phyloP scores from a whole-genome alignment of 2,888 invertebrate species.

The Yponomeuta evonymella region DNA sequence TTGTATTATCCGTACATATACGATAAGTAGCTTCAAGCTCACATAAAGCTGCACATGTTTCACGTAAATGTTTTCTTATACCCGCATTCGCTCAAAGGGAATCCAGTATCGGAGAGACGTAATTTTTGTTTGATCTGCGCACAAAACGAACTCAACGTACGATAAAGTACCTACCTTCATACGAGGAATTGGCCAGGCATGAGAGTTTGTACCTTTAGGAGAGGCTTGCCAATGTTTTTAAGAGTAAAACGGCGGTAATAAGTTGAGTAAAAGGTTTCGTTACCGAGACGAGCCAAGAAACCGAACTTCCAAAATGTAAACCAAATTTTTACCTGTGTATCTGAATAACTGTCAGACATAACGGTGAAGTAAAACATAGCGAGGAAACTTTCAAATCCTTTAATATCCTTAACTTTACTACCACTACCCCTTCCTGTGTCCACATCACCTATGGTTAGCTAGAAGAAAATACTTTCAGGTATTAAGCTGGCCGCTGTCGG shows the following conservation, averaged over 20 bases:
- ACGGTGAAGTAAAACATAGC: too few relatives aligned
- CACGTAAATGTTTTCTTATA: conserved; percentile 8
- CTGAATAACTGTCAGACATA: too few relatives aligned
- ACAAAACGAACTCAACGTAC: conserved; percentile 14
- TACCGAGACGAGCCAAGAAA: background rate
- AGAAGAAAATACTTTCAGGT: too few relatives aligned
- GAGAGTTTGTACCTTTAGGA: background rate
- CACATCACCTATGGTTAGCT: too few relatives aligned
- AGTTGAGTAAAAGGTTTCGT: background rate
- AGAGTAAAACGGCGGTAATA: background rate
- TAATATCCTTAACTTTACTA: too few relatives aligned
- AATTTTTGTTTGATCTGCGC: conserved; percentile 19
- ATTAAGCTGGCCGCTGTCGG: too few relatives aligned
- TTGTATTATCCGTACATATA: too few relatives aligned
- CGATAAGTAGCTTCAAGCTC: background rate
- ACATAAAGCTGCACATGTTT: background rate
- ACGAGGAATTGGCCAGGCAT: conserved; percentile 5
- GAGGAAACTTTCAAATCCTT: too few relatives aligned
- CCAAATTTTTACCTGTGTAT: too few relatives aligned
- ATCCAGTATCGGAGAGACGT: conserved; percentile 13
- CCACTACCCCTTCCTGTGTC: too few relatives aligned
- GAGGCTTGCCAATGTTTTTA: background rate
- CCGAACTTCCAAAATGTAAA: too few relatives aligned
- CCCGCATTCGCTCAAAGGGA: conserved; percentile 15
- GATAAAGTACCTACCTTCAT: background rate